Evolutionary conservation across 1,140 invertebrate genomes (phyloP), one percentile per base, ranked within the genome.

Genomic region (Scaptomyza pallida): DNA sequence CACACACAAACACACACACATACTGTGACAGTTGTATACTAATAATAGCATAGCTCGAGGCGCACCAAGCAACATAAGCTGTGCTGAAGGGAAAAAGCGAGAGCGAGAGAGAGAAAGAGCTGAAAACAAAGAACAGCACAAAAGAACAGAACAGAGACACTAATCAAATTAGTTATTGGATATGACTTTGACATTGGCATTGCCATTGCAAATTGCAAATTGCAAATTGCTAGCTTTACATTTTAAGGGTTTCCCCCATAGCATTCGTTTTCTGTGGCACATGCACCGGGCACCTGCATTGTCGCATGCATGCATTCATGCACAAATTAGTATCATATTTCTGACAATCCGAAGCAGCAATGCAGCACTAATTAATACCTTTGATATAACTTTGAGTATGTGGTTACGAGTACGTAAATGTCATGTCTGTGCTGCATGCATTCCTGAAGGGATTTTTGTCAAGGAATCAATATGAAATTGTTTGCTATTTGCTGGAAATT

Each of bases 121-220:
- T 4, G 33, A 12, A 3, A 1, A 35, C n/a, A 12, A 37, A n/a
- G 12, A 37, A 37, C 33, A 37, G n/a, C n/a, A 37, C n/a, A 37
- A 9, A 9, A 12, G 3, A 10, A 48, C 0, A 37, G 26, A 30
- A 40, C 16, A 64, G 26, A 30, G 26, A 21, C 26, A 30, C 26
- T 64, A 64, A 62, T 62, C 23, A 62, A 23, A 52, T 62, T 62
- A 52, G 48, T 52, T 43, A 64, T 64, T 64, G 61, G 26, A 44
- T 12, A 33, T 30, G 21, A 13, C 26, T 19, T 37, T 54, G 26
- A 8, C 26, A 30, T 30, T 30, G 33, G 8, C 33, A 37, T n/a
- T 37, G 33, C 12, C 33, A 37, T n/a, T 37, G 33, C 3, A 12
- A 37, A 37, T 37, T 12, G 33, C 2, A 35, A 10, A 35, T 35